Percentiles rank a stretch among this genome's conserved stretches.
Conservation (phyloP, 2,888 invertebrate species). For the Sturmia bella region DNA sequence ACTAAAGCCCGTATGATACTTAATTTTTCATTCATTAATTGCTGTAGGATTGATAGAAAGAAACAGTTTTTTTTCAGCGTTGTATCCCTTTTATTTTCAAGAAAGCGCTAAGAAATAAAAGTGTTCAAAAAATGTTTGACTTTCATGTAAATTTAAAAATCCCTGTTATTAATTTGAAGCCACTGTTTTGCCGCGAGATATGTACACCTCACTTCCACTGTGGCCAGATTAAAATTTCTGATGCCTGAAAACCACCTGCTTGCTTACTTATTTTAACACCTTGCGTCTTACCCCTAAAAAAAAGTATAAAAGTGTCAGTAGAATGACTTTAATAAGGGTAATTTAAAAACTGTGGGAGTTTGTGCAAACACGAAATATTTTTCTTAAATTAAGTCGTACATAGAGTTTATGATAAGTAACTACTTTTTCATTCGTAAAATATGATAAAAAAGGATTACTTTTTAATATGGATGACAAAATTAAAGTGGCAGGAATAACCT, state of each 20-base stretch:
- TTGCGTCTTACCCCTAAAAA: conserved; percentile 26
- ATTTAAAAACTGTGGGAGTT: conserved; percentile 66
- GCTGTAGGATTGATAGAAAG: no score
- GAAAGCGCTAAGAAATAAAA: no score
- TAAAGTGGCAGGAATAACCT: neutral
- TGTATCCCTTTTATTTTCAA: no score
- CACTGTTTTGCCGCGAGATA: no score
- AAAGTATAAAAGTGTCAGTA: neutral
- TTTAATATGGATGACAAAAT: neutral
- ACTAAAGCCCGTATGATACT: no score
- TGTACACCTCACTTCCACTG: neutral
- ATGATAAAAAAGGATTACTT: conserved; percentile 6
- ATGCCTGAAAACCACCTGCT: neutral
- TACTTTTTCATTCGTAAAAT: neutral
- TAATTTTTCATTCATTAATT: no score
- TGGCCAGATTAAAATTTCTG: neutral
- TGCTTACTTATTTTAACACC: conserved; percentile 45
- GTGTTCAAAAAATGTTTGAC: no score
- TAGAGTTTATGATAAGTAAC: conserved; percentile 56
- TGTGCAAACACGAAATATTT: conserved; percentile 41
- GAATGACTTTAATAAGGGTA: conserved; percentile 48
- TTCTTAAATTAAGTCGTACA: conserved; percentile 53
- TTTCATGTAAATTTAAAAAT: no score
- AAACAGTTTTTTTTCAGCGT: no score
- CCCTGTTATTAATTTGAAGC: no score